Evolutionary conservation across 2,888 invertebrate species (phyloP).

Genomic region (Octodonta nipae): DNA sequence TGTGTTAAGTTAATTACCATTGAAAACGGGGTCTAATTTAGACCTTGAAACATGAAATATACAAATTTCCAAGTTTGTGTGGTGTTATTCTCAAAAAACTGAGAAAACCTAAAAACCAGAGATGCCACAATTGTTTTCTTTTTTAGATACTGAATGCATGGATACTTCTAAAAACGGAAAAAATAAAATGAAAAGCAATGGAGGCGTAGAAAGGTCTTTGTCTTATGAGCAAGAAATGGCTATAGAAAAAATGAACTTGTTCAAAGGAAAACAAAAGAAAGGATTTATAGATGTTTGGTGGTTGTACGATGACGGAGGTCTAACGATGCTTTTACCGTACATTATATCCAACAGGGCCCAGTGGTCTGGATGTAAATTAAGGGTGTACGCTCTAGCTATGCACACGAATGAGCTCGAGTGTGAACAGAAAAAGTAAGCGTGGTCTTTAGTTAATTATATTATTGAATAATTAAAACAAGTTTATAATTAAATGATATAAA

Average conservation of each 20-base stretch:
- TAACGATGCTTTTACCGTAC: conserved; percentile 74
- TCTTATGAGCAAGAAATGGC: conserved; percentile 38
- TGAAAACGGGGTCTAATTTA: too few relatives aligned
- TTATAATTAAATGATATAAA: too few relatives aligned
- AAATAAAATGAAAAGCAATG: conserved; percentile 4
- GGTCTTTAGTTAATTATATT: too few relatives aligned
- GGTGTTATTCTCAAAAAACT: too few relatives aligned
- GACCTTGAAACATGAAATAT: too few relatives aligned
- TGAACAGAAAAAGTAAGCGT: conserved; percentile 79
- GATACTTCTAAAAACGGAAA: conserved; percentile 5
- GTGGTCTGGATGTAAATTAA: conserved; percentile 64
- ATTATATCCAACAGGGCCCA: conserved; percentile 66
- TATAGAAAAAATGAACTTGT: conserved; percentile 56
- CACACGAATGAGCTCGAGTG: conserved; percentile 61
- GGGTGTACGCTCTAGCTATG: conserved; percentile 74
- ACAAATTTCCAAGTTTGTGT: too few relatives aligned
- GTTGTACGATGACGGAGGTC: conserved; percentile 86
- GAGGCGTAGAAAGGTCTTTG: conserved; percentile 19
- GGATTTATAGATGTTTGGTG: conserved; percentile 91
- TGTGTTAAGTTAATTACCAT: too few relatives aligned
- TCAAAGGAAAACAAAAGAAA: conserved; percentile 62
- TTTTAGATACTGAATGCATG: too few relatives aligned
- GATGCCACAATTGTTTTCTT: too few relatives aligned
- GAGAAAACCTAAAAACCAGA: too few relatives aligned
- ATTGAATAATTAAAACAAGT: too few relatives aligned